These are phyloP conservation scores for Melieria crassipennis DNA, from an alignment of 2,888 invertebrate genomes.

Conservation along the genomic window DNA sequence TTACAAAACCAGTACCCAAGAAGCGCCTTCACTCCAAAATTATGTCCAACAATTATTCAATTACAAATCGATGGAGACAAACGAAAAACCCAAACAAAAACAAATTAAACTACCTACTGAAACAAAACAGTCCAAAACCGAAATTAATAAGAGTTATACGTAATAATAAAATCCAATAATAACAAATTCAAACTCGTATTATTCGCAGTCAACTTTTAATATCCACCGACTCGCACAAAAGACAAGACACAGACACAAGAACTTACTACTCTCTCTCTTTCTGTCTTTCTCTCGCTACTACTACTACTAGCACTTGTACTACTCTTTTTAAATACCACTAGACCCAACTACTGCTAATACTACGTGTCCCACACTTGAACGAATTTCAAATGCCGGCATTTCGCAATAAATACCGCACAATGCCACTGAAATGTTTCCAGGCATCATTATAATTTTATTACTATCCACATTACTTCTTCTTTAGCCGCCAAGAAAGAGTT, in stretches of 20 bases:
- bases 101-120: slow-evolving; percentile 17
- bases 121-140: slow-evolving; percentile 15
- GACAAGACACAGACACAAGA: slow-evolving; percentile 17
- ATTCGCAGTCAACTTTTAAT: neutral
- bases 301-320: slow-evolving; percentile 24
- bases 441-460: too few relatives aligned
- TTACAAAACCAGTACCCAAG: slow-evolving; percentile 7
- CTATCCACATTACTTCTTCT: too few relatives aligned
- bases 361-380: slow-evolving; percentile 15
- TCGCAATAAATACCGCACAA: too few relatives aligned
- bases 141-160: slow-evolving; percentile 7
- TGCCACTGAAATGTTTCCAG: too few relatives aligned
- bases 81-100: neutral
- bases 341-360: slow-evolving; percentile 24
- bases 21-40: too few relatives aligned
- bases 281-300: slow-evolving; percentile 23
- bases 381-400: too few relatives aligned
- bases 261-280: slow-evolving; percentile 20
- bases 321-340: neutral
- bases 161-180: slow-evolving; percentile 4
- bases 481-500: slow-evolving; percentile 12
- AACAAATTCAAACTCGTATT: too few relatives aligned
- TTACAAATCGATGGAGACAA: too few relatives aligned
- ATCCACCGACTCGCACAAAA: slow-evolving; percentile 10
- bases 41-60: too few relatives aligned